These are phyloP conservation scores for Lampropteryx suffumata DNA, from an alignment of 2,888 invertebrate genomes.

Conservation along the genomic window DNA sequence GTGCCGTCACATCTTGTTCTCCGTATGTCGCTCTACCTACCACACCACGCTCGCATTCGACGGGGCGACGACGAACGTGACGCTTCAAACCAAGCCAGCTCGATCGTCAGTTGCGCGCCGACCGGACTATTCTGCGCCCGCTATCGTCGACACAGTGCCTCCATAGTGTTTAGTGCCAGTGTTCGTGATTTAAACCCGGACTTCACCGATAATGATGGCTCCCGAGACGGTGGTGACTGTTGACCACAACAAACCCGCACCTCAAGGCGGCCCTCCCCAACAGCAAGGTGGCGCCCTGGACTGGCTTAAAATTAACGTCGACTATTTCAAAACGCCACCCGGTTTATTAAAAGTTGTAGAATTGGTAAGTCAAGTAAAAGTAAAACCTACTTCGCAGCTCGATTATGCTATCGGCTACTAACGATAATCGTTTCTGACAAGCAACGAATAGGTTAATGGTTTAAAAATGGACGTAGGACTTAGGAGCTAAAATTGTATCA, in stretches of 20 bases:
- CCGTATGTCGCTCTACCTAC: slow-evolving; percentile 40
- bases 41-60: slow-evolving; percentile 14
- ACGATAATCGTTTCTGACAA: background rate
- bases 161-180: slow-evolving; percentile 71
- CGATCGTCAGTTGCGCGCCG: slow-evolving; percentile 62
- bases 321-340: slow-evolving; percentile 91
- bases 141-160: slow-evolving; percentile 61
- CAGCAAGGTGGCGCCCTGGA: slow-evolving; percentile 82
- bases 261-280: slow-evolving; percentile 64
- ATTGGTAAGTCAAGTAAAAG: slow-evolving; percentile 85
- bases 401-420: background rate
- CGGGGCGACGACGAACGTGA: too few species aligned
- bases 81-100: slow-evolving; percentile 20
- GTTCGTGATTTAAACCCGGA: slow-evolving; percentile 52
- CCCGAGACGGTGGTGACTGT: slow-evolving; percentile 92
- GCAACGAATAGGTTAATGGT: too few species aligned
- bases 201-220: slow-evolving; percentile 85
- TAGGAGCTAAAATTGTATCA: too few species aligned
- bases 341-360: slow-evolving; percentile 91
- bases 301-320: slow-evolving; percentile 89
- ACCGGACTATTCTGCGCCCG: slow-evolving; percentile 66
- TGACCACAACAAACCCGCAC: slow-evolving; percentile 84
- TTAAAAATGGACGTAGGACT: too few species aligned
- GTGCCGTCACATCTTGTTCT: slow-evolving; percentile 45
- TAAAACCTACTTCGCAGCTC: slow-evolving; percentile 2